A percentile compares a stretch with the other conserved stretches of the same genome.
Evolutionary conservation across 1,140 invertebrate species (phyloP).

Genomic region (Brachionus sp.): DNA sequence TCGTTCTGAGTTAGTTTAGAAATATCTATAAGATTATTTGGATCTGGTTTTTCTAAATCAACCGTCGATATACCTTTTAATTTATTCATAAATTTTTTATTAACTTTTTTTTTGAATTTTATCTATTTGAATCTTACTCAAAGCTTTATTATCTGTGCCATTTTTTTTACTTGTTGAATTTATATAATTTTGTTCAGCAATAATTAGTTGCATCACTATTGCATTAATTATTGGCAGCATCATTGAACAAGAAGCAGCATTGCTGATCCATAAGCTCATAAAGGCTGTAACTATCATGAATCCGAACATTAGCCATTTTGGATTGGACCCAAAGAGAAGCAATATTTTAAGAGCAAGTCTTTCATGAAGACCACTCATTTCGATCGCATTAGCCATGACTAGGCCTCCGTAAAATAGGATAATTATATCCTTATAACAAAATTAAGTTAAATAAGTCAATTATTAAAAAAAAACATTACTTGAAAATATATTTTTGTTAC

Average conservation of each 20-base stretch:
- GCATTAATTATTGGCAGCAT: slow-evolving; percentile 57
- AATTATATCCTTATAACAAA: slow-evolving; percentile 67
- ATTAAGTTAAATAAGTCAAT: slow-evolving; percentile 3
- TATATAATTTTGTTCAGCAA: neutral
- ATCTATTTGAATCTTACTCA: neutral
- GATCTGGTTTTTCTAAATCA: neutral
- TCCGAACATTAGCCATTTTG: slow-evolving; percentile 60
- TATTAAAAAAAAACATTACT: neutral
- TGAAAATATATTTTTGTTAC: slow-evolving; percentile 49
- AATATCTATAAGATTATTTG: neutral
- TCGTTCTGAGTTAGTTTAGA: neutral
- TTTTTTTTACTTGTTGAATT: slow-evolving; percentile 55
- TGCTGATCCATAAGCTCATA: slow-evolving; percentile 61
- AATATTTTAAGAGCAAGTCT: slow-evolving; percentile 76
- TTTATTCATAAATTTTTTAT: neutral
- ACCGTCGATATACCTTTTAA: neutral
- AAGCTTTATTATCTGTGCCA: neutral
- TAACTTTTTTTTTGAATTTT: neutral
- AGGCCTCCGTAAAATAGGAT: slow-evolving; percentile 72
- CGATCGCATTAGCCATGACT: slow-evolving; percentile 77
- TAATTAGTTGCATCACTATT: neutral
- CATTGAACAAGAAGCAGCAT: slow-evolving; percentile 60
- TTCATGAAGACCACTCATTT: slow-evolving; percentile 77
- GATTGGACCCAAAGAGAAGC: slow-evolving; percentile 68
- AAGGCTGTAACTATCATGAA: slow-evolving; percentile 59